Base-by-base conservation (phyloP, 2,888 invertebrate species). In the Achlya flavicornis region DNA sequence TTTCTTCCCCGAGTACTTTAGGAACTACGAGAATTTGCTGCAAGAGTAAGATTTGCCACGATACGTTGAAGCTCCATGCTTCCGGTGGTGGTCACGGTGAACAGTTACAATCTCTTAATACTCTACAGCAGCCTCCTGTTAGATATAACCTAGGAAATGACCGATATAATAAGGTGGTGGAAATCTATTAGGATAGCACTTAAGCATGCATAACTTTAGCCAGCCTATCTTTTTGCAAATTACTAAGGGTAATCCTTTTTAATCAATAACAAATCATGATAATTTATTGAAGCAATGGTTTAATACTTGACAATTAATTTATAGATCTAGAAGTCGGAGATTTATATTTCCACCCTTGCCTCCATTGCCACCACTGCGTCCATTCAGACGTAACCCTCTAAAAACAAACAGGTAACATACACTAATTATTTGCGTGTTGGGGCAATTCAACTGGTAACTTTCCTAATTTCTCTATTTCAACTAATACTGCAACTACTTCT, bases 1-100 rank as follows among this genome's bases (percentile, higher is more conserved):
- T 67, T 91, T 90, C 80, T 86, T 87, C 68, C 86, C 88, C n/a
- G 83, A 85, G 46, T 91, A 86, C 78, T 90, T 91, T 80, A 82
- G 73, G 66, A 91, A 91, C 73, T 83, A 89, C 71, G 84, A 89
- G 69, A 86, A 81, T 71, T 67, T 86, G 33, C 74, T 92, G 46
- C 84, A 87, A 84, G 88, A 92, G 92, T 93, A 92, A 92, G 92
- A 80, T 61, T 63, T 72, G 59, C 62, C 63, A 61, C 61, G 65
- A 67, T 75, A 67, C 61, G 66, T 65, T 71, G 71, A 71, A 77
- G 71, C 79, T 12, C 72, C 65, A 69, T 11, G 88, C 88, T 88
- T 88, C 68, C 81, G 91, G 91, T 90, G 89, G 71, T 73, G 89
- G 88, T 16, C 63, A 53, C 66, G 61, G 71, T 75, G 57, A 58